Evolutionary conservation across 2,888 invertebrate genomes (phyloP).

Genomic region (Amaurobius ferox): DNA sequence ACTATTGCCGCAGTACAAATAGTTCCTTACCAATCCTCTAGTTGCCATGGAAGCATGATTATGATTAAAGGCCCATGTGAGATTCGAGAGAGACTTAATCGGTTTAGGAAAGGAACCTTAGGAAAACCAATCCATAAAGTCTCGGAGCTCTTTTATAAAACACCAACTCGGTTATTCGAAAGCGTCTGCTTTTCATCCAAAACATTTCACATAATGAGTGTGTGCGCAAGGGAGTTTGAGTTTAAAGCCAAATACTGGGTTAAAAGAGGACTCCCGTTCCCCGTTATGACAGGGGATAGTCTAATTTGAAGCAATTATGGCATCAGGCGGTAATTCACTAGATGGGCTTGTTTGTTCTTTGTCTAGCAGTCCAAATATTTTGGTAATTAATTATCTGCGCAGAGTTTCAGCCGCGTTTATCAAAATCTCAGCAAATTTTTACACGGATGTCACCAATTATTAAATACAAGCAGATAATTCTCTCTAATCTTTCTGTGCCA

Average conservation of each 20-base stretch:
- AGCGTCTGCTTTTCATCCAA: constrained; percentile 68
- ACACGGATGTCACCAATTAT: constrained; percentile 1
- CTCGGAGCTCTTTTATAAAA: constrained; percentile 68
- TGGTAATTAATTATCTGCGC: constrained; percentile 38
- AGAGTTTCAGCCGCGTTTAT: constrained; percentile 2
- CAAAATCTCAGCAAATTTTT: constrained; percentile 20
- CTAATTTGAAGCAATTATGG: constrained; percentile 69
- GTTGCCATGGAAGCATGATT: constrained; percentile 71
- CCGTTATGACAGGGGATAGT: constrained; percentile 67
- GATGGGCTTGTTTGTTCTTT: constrained; percentile 56
- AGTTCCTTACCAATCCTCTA: constrained; percentile 66
- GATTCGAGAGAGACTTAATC: constrained; percentile 66
- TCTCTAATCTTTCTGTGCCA: no score
- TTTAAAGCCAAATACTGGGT: constrained; percentile 42
- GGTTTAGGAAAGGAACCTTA: constrained; percentile 69
- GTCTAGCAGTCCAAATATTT: constrained; percentile 60
- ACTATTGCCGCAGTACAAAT: constrained; percentile 61
- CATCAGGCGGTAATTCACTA: constrained; percentile 60
- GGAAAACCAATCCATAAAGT: constrained; percentile 71
- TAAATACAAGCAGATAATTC: no score
- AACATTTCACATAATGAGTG: constrained; percentile 64
- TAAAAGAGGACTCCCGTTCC: constrained; percentile 46
- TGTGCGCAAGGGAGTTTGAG: constrained; percentile 50
- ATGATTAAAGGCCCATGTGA: constrained; percentile 65
- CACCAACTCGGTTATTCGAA: constrained; percentile 61